Percentiles rank a stretch among this genome's conserved stretches.
phyloP scores from a whole-genome alignment of 2,888 invertebrate genomes.

The Calliphora vomitoria region DNA sequence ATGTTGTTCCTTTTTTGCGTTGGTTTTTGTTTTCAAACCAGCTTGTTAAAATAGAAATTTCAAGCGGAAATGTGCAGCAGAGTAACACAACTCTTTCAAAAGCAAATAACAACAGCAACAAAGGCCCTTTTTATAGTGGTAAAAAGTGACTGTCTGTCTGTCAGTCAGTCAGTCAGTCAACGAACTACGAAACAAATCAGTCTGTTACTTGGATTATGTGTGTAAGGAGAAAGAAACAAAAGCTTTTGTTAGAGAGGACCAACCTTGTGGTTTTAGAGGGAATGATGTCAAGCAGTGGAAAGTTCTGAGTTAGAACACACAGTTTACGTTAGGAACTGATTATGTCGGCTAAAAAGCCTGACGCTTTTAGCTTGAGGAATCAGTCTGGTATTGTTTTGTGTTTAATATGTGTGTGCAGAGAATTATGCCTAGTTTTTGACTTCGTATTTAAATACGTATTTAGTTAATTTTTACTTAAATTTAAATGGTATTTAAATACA shows the following conservation, averaged over 20 bases:
- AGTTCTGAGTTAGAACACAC: no score
- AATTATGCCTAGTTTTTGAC: no score
- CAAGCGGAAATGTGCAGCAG: conserved; percentile 71
- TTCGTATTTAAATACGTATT: no score
- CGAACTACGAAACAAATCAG: conserved; percentile 66
- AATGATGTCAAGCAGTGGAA: no score
- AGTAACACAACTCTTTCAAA: conserved; percentile 54
- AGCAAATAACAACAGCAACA: conserved; percentile 34
- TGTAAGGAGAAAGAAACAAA: neutral
- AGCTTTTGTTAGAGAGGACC: neutral
- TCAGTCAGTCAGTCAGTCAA: conserved; percentile 63
- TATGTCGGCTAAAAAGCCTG: no score
- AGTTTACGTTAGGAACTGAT: no score
- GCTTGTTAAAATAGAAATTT: conserved; percentile 72
- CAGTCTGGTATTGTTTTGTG: no score
- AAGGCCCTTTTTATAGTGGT: conserved; percentile 50
- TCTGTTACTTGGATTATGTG: conserved; percentile 53
- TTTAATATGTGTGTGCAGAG: no score
- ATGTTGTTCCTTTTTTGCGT: conserved; percentile 28
- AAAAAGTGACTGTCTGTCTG: conserved; percentile 49
- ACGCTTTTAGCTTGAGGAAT: no score
- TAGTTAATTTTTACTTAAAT: no score
- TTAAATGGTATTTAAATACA: no score
- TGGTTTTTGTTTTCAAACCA: conserved; percentile 34
- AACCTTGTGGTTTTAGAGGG: neutral